Base-by-base conservation (phyloP, 2,888 invertebrate genomes). In the Cinara cedri region DNA sequence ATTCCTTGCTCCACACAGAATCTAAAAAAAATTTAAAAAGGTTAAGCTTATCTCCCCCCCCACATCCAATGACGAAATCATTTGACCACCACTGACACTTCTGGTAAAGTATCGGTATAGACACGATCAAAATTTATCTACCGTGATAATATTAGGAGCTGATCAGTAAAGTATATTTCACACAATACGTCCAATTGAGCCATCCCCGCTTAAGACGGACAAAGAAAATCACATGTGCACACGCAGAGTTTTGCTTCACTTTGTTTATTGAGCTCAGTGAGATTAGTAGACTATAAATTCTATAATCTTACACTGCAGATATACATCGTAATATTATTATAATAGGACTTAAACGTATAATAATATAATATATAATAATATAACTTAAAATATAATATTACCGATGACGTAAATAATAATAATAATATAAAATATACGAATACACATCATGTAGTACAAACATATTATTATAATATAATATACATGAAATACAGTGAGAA, bases 181-280 rank as follows among this genome's bases (percentile, higher is more conserved):
- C n/a, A n/a, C n/a, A n/a, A n/a, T n/a, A n/a, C n/a, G n/a, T n/a
- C n/a, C n/a, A n/a, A n/a, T n/a, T n/a, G n/a, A n/a, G n/a, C n/a
- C n/a, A n/a, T n/a, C n/a, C n/a, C n/a, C n/a, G n/a, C n/a, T n/a
- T n/a, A n/a, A n/a, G n/a, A n/a, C n/a, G n/a, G n/a, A 34, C 6
- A 34, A 34, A 34, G 34, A 34, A 34, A 34, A 34, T 34, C 34
- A 34, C 13, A 46, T 1, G 46, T 46, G 14, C 57, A 60, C 24
- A 63, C 6, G 21, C 19, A 46, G 8, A 11, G 4, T 2, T 75
- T 75, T 44, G 75, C 75, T 75, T 75, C 75, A 75, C 75, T 49
- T 68, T 76, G 57, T 76, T 76, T 76, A 76, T 76, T 76, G 76
- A 76, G 76, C 76, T 76, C 24, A 76, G 65, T 76, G 65, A 68